Conservation (phyloP, 2,113 vertebrate species). For the Cyanoliseus patagonus region DNA sequence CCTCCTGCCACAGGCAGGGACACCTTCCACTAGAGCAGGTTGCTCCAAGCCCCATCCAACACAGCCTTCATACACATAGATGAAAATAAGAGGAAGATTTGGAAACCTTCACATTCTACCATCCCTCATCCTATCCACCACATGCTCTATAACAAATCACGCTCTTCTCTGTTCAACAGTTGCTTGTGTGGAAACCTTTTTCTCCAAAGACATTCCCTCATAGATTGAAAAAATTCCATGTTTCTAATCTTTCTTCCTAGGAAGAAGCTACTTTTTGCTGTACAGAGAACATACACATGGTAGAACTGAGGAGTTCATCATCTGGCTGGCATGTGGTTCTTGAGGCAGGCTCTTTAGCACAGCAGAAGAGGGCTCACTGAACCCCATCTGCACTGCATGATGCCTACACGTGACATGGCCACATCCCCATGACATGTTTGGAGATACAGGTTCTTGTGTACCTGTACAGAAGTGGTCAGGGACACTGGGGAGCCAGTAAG, state of each 20-base stretch:
- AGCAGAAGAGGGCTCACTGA: neutral
- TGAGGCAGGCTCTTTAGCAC: neutral
- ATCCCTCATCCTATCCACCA: neutral
- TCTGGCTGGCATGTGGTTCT: accelerated
- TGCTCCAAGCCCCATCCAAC: neutral
- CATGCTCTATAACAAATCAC: neutral
- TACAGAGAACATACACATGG: neutral
- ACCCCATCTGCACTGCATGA: neutral
- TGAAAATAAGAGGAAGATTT: neutral
- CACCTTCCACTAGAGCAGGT: neutral
- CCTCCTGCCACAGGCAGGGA: neutral
- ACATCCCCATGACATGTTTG: accelerated
- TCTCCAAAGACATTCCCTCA: neutral
- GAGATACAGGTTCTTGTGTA: neutral
- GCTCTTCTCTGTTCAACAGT: neutral
- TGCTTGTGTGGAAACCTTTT: neutral
- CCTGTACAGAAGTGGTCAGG: neutral
- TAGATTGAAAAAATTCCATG: neutral
- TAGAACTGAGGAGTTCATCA: neutral
- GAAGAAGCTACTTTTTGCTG: neutral
- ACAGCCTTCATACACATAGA: neutral
- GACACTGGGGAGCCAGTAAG: neutral
- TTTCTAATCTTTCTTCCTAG: neutral
- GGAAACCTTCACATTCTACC: neutral
- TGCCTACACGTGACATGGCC: accelerated